Percentiles rank a stretch among this genome's conserved stretches.
phyloP scores from a whole-genome alignment of 2,797 vertebrate genomes.

The Denticeps clupeoides region DNA sequence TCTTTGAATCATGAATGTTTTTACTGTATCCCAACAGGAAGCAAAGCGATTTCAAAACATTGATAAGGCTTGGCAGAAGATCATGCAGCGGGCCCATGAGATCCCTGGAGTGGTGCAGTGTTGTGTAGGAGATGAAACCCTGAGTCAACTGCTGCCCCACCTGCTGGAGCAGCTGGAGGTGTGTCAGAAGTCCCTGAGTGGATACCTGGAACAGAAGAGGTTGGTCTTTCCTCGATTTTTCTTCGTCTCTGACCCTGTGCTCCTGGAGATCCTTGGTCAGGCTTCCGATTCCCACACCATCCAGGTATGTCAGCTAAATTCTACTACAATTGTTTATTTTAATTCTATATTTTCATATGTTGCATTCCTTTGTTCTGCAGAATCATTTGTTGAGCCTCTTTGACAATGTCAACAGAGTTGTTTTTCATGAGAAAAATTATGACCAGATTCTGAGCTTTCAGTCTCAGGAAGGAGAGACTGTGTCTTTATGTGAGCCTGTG shows the following conservation, averaged over 20 bases:
- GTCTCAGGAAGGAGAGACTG: conserved; percentile 73
- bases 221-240: conserved; percentile 75
- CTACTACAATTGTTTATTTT: too few relatives aligned
- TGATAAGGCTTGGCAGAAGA: conserved; percentile 74
- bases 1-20: too few relatives aligned
- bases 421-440: conserved; percentile 66
- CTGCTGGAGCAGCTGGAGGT: conserved; percentile 65
- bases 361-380: too few relatives aligned
- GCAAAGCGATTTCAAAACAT: conserved; percentile 76
- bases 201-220: conserved; percentile 76
- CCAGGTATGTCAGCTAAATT: conserved; percentile 46
- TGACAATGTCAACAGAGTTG: conserved; percentile 69
- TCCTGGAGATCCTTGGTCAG: conserved; percentile 77
- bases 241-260: conserved; percentile 73
- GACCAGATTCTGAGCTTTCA: conserved; percentile 70
- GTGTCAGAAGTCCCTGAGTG: conserved; percentile 76
- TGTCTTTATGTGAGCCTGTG: conserved; percentile 57
- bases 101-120: conserved; percentile 64
- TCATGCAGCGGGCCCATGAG: conserved; percentile 75
- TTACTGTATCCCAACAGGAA: conserved; percentile 48
- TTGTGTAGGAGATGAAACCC: conserved; percentile 70
- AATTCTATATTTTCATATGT: too few relatives aligned
- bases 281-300: conserved; percentile 77
- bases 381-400: conserved; percentile 71
- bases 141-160: conserved; percentile 59